Percentiles rank a stretch among this genome's conserved stretches.
phyloP scores from a whole-genome alignment of 2,113 vertebrate species.

The Heliornis fulica region DNA sequence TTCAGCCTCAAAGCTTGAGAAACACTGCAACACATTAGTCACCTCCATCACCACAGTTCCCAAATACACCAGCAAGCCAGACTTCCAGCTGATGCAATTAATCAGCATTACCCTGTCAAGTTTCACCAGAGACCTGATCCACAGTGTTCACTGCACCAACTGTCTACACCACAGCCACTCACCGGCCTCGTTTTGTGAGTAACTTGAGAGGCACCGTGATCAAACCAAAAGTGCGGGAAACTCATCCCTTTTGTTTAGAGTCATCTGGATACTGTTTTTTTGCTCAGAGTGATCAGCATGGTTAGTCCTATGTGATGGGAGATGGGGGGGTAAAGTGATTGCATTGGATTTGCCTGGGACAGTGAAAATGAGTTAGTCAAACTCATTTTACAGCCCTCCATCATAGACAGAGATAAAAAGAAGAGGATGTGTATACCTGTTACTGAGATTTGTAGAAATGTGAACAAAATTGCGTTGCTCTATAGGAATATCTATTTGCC shows the following conservation, averaged over 20 bases:
- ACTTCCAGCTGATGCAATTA: constrained; percentile 42
- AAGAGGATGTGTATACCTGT: not conserved
- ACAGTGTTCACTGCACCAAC: fast-evolving
- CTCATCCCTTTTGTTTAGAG: not conserved
- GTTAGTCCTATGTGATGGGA: not conserved
- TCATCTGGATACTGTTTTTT: not conserved
- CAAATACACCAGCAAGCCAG: constrained; percentile 30
- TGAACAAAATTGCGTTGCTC: not conserved
- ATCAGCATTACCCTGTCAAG: not conserved
- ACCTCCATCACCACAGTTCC: constrained; percentile 40
- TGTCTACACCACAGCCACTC: not conserved
- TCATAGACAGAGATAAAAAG: not conserved
- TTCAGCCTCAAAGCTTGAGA: constrained; percentile 45
- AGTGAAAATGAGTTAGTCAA: not conserved
- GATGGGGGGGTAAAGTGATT: not conserved
- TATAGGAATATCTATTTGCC: not conserved
- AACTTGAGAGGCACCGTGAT: not conserved
- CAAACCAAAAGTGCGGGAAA: not conserved
- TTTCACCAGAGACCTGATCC: not conserved
- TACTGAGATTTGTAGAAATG: not conserved
- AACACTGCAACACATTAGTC: constrained; percentile 50
- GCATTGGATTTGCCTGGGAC: not conserved
- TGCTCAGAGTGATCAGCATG: not conserved
- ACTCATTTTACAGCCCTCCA: not conserved
- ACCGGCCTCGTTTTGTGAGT: not conserved